Evolutionary conservation across 2,113 vertebrate species (phyloP).

Genomic region (Erythrolamprus reginae): DNA sequence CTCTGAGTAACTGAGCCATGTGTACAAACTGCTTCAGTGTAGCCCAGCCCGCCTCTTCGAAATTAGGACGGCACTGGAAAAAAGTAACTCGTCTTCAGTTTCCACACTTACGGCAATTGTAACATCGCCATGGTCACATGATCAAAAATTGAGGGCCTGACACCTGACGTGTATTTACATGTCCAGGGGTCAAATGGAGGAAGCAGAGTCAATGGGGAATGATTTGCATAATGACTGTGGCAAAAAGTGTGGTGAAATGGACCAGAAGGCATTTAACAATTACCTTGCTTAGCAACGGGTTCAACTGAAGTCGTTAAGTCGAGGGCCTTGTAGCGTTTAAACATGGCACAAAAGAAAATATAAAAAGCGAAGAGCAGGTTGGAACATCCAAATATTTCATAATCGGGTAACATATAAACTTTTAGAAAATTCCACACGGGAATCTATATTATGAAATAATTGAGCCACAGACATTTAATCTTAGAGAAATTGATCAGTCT

Average conservation of each 20-base stretch:
- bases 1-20: slow-evolving; percentile 91
- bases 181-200: neutral
- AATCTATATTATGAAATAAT: slow-evolving; percentile 25
- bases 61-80: neutral
- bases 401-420: slow-evolving; percentile 35
- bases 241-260: neutral
- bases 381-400: slow-evolving; percentile 14
- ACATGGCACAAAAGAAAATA: slow-evolving; percentile 56
- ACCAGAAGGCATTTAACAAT: neutral
- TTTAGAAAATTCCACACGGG: slow-evolving; percentile 43
- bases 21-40: slow-evolving; percentile 65
- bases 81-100: neutral
- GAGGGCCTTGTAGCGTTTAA: slow-evolving; percentile 15
- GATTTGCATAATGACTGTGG: neutral
- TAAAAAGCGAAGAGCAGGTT: slow-evolving; percentile 31
- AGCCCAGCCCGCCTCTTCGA: slow-evolving; percentile 71
- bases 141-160: neutral
- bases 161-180: neutral
- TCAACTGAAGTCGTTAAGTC: neutral
- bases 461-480: neutral
- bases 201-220: neutral
- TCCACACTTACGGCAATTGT: no score
- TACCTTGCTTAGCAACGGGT: neutral
- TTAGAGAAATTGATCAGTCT: neutral
- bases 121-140: neutral